Evolutionary conservation across 2,888 invertebrate genomes (phyloP).

Genomic region (Mycalesis mineus): DNA sequence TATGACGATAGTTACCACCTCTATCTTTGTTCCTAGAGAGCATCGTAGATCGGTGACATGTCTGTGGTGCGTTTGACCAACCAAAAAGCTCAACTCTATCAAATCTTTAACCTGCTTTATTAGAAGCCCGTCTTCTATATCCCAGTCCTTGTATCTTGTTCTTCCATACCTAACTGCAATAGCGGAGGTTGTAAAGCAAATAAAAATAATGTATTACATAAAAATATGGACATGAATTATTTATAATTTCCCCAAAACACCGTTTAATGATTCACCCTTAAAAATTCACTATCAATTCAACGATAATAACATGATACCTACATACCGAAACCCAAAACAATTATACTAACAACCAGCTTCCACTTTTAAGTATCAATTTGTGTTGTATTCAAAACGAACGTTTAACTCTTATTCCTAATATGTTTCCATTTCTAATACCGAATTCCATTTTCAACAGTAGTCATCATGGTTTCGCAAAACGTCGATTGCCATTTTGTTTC

Average conservation of each 20-base stretch:
- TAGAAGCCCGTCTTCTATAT: no score
- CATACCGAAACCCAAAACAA: constrained; percentile 24
- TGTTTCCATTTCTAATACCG: constrained; percentile 40
- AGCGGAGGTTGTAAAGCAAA: no score
- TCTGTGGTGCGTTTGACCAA: no score
- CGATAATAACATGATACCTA: constrained; percentile 11
- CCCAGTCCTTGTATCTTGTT: no score
- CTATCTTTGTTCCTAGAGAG: no score
- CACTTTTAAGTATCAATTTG: constrained; percentile 40
- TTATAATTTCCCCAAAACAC: not conserved
- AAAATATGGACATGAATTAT: not conserved
- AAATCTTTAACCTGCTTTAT: no score
- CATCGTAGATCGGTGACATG: no score
- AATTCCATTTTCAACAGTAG: constrained; percentile 45
- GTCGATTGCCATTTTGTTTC: constrained; percentile 54
- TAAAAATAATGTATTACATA: no score
- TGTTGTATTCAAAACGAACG: constrained; percentile 37
- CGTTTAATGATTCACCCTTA: not conserved
- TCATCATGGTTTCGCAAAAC: constrained; percentile 53
- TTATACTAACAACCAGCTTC: constrained; percentile 30
- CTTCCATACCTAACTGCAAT: no score
- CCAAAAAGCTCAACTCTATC: no score
- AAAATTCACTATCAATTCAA: constrained; percentile 6
- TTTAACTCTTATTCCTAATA: constrained; percentile 43
- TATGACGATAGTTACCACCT: no score